phyloP scores from a whole-genome alignment of 2,113 vertebrate species.

The Lasiurus cinereus region DNA sequence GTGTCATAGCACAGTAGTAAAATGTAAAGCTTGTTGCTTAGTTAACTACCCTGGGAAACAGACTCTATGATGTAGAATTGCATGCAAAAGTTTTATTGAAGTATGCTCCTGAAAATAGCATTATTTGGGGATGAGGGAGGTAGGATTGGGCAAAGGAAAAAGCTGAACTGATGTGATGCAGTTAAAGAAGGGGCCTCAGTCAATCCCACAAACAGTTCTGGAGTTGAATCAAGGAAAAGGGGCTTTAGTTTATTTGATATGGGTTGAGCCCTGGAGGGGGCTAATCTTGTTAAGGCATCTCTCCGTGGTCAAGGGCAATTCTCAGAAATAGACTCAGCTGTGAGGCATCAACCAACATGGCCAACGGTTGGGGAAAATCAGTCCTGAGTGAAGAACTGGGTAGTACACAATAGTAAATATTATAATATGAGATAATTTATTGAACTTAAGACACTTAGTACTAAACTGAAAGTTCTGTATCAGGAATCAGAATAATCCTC shows the following conservation, averaged over 20 bases:
- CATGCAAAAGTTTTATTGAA: not conserved
- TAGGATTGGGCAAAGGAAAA: not conserved
- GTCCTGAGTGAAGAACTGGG: not conserved
- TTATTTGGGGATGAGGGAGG: not conserved
- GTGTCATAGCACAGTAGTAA: not conserved
- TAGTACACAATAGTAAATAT: not conserved
- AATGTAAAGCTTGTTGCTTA: not conserved
- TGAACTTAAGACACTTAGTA: not conserved
- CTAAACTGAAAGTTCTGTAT: not conserved
- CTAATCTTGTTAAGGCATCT: not conserved
- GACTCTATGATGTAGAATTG: not conserved
- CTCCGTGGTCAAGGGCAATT: not conserved
- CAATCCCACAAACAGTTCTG: not conserved
- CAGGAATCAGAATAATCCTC: not conserved
- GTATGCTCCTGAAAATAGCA: not conserved
- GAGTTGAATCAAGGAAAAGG: not conserved
- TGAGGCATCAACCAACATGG: not conserved
- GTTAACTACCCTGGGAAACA: not conserved
- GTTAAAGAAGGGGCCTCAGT: not conserved
- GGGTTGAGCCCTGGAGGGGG: not conserved
- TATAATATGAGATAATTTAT: not conserved
- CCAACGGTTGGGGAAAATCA: not conserved
- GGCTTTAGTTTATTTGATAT: not conserved
- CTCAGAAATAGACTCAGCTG: not conserved
- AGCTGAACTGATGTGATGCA: not conserved